A percentile compares a stretch with the other conserved stretches of the same genome.
Conservation (phyloP, 1,140 invertebrate species). For the Microplitis mediator region DNA sequence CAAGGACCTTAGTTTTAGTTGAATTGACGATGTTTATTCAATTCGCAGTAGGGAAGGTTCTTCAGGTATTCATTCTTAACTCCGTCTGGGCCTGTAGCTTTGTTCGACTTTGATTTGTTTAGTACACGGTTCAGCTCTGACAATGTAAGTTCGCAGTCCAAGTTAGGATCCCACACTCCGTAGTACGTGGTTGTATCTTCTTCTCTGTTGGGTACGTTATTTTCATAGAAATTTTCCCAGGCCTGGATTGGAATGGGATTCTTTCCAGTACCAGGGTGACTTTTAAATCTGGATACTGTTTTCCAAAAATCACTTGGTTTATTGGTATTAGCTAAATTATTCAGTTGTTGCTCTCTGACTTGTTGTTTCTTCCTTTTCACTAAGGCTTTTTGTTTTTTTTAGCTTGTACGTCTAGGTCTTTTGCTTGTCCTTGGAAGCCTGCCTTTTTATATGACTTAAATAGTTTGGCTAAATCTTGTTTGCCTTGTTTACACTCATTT, state of each 20-base stretch:
- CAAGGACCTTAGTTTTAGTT: background rate
- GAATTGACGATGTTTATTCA: background rate
- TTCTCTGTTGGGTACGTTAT: background rate
- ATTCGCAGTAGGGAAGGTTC: background rate
- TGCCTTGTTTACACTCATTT: no score
- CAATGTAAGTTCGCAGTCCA: constrained; percentile 7
- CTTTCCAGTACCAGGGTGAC: background rate
- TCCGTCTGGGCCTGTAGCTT: constrained; percentile 28
- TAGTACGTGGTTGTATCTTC: background rate
- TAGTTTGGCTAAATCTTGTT: no score
- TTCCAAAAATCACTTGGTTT: background rate
- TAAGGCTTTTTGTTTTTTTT: no score
- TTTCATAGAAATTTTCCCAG: background rate
- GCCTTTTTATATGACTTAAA: no score
- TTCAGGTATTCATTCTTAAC: constrained; percentile 28
- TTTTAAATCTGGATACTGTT: background rate
- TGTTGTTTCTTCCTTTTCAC: no score
- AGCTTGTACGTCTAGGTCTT: no score
- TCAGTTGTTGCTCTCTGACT: no score
- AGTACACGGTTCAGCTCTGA: background rate
- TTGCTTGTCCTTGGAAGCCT: no score
- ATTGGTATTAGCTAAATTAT: background rate
- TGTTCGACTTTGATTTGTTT: background rate
- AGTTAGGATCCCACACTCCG: background rate
- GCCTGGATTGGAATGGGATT: background rate